Conservation (phyloP, 2,888 invertebrate genomes). For the Hypomecis punctinalis region DNA sequence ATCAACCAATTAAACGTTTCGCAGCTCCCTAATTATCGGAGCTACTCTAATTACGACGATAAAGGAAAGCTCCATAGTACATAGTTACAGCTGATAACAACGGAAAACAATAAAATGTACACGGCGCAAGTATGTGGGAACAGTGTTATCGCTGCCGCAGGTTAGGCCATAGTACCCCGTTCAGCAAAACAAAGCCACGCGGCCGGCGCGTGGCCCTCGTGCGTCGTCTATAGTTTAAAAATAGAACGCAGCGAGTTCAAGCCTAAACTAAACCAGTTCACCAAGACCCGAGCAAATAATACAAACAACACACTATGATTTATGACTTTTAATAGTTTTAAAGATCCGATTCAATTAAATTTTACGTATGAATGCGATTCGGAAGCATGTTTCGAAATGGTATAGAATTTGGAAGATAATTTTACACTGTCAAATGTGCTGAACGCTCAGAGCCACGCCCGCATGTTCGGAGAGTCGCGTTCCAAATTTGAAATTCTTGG, state of each 20-base stretch:
- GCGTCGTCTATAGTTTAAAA: constrained; percentile 61
- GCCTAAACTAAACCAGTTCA: constrained; percentile 26
- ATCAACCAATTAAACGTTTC: constrained; percentile 52
- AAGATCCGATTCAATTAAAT: too few relatives aligned
- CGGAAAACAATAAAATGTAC: constrained; percentile 62
- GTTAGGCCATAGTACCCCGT: constrained; percentile 12
- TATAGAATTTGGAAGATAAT: constrained; percentile 46
- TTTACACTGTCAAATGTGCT: constrained; percentile 42
- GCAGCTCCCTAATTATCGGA: constrained; percentile 27
- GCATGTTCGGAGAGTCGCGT: constrained; percentile 53
- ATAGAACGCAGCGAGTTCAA: constrained; percentile 60
- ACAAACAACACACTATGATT: not conserved
- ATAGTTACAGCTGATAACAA: constrained; percentile 63
- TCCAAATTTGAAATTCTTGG: constrained; percentile 66
- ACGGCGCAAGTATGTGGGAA: constrained; percentile 72
- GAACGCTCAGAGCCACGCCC: constrained; percentile 68
- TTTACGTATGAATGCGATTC: not conserved
- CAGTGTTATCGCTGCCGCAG: constrained; percentile 37
- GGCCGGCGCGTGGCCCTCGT: constrained; percentile 70
- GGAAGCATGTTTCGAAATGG: constrained; percentile 28
- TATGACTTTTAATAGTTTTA: too few relatives aligned
- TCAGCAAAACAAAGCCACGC: constrained; percentile 80
- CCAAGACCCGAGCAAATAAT: constrained; percentile 18
- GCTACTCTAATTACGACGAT: constrained; percentile 63
- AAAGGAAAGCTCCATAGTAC: constrained; percentile 51